Conservation (phyloP, 2,888 invertebrate species). For the Tridacna crocea region DNA sequence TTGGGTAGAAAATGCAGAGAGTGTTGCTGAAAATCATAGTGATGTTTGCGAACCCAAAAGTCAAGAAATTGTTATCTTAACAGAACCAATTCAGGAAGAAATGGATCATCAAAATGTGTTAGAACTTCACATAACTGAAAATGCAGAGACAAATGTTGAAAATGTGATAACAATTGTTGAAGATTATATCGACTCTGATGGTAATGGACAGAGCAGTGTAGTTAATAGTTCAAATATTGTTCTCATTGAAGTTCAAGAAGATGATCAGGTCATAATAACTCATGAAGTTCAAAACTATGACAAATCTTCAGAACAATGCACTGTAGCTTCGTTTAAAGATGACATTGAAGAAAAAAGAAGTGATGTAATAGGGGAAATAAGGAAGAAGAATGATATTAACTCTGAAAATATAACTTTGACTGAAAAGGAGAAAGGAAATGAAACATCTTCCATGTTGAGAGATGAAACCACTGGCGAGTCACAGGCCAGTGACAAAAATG, state of each 20-base stretch:
- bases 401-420: no score
- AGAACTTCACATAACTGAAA: constrained; percentile 11
- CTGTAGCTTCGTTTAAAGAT: neutral
- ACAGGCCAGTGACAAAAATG: no score
- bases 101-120: neutral
- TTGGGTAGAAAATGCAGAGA: constrained; percentile 44
- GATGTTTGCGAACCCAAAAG: neutral
- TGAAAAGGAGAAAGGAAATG: no score
- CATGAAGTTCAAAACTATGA: neutral
- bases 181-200: neutral
- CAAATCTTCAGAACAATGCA: neutral
- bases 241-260: constrained; percentile 12
- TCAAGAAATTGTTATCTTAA: constrained; percentile 12
- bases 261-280: constrained; percentile 10
- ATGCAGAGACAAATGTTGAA: neutral
- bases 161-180: constrained; percentile 15
- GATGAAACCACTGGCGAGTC: no score
- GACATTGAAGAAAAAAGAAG: neutral
- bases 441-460: no score
- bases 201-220: neutral
- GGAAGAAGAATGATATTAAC: no score
- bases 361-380: neutral
- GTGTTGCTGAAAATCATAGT: constrained; percentile 11
- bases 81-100: constrained; percentile 3
- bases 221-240: constrained; percentile 12